phyloP scores from a whole-genome alignment of 2,113 vertebrate species.

The Scatophagus argus region DNA sequence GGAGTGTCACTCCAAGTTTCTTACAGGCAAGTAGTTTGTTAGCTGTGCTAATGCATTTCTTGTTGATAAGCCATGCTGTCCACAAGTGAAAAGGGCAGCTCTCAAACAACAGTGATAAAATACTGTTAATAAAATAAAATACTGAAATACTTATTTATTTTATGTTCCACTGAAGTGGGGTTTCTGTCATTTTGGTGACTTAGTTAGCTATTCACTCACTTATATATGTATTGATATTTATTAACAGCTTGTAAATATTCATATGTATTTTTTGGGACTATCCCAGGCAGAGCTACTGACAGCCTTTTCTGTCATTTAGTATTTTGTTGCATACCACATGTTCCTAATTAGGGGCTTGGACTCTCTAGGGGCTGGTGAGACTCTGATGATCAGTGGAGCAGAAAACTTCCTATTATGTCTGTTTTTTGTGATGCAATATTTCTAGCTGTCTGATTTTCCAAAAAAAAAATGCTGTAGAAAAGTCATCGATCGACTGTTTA shows the following conservation, averaged over 20 bases:
- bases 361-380: background rate
- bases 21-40: constrained; percentile 40
- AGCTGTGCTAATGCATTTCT: constrained; percentile 50
- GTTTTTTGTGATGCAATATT: background rate
- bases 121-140: too few relatives aligned
- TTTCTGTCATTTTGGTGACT: too few relatives aligned
- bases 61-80: constrained; percentile 33
- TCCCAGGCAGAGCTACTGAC: too few relatives aligned
- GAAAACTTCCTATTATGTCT: background rate
- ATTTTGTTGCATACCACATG: background rate
- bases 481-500: background rate
- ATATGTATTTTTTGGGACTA: too few relatives aligned
- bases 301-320: background rate
- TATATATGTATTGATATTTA: too few relatives aligned
- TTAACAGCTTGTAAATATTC: too few relatives aligned
- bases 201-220: too few relatives aligned
- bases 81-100: constrained; percentile 18
- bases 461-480: background rate
- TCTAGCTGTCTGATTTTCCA: background rate
- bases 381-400: background rate
- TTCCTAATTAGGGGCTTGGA: background rate
- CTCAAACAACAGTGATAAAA: constrained; percentile 25
- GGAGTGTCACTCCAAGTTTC: constrained; percentile 51
- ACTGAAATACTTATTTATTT: too few relatives aligned
- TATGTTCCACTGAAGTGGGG: background rate